These are phyloP conservation scores for Crax fasciolata DNA, from an alignment of 2,797 vertebrate genomes.

Conservation along the genomic window DNA sequence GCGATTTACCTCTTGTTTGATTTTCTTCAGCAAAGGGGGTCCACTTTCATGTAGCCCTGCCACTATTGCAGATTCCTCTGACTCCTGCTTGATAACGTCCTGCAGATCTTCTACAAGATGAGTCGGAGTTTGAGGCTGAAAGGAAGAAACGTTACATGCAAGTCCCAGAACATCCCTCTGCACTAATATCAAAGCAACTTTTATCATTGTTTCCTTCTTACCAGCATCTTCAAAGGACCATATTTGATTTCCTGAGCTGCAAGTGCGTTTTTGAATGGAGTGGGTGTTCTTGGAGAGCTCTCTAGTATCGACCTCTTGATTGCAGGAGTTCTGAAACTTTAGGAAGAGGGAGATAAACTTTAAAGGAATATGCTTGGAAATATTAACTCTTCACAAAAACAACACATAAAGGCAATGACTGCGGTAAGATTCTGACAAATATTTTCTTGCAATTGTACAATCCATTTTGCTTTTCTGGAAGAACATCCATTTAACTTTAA, in stretches of 20 bases:
- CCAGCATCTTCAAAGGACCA: conserved; percentile 92
- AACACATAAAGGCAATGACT: not conserved
- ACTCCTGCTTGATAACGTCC: conserved; percentile 95
- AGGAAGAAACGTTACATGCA: conserved; percentile 52
- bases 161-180: conserved; percentile 49
- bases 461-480: not conserved
- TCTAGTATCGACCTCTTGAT: conserved; percentile 94
- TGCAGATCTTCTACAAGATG: conserved; percentile 90
- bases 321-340: conserved; percentile 94
- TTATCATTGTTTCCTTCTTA: conserved; percentile 81
- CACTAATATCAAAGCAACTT: conserved; percentile 45
- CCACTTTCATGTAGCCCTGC: conserved; percentile 85
- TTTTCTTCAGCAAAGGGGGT: conserved; percentile 94
- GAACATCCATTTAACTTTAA: not conserved
- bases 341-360: conserved; percentile 57
- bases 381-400: conserved; percentile 22
- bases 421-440: not conserved
- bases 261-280: conserved; percentile 92
- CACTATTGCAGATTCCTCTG: conserved; percentile 91
- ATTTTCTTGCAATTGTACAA: not conserved
- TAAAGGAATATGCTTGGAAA: conserved; percentile 10
- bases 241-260: conserved; percentile 94
- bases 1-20: conserved; percentile 95
- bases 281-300: conserved; percentile 93
- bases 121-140: conserved; percentile 88